Conservation (phyloP, 2,888 invertebrate genomes). For the Pandemis corylana region DNA sequence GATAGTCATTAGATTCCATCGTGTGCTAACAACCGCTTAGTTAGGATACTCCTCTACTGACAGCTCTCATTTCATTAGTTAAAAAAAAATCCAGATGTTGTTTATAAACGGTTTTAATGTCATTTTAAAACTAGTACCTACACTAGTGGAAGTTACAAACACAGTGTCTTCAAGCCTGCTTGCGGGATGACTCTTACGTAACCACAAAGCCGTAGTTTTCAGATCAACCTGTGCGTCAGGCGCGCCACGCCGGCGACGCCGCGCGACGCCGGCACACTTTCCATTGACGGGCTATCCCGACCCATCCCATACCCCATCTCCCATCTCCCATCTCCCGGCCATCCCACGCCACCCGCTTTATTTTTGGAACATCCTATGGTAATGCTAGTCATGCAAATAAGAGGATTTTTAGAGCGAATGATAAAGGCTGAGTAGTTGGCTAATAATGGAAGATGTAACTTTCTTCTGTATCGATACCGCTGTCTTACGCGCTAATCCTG, state of each 20-base stretch:
- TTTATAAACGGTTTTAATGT: too few relatives aligned
- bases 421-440: neutral
- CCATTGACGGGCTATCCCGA: constrained; percentile 74
- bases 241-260: constrained; percentile 70
- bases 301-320: constrained; percentile 53
- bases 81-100: too few relatives aligned
- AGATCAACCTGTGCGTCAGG: constrained; percentile 53
- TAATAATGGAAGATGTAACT: neutral
- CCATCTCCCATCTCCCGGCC: constrained; percentile 47
- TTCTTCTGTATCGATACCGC: neutral
- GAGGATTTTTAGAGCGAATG: neutral
- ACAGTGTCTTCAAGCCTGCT: too few relatives aligned
- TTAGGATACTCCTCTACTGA: too few relatives aligned
- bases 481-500: too few relatives aligned
- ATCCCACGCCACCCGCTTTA: constrained; percentile 48
- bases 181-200: constrained; percentile 2
- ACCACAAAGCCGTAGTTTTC: constrained; percentile 19
- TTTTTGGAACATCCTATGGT: constrained; percentile 47
- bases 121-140: too few relatives aligned
- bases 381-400: constrained; percentile 34
- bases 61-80: too few relatives aligned
- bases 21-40: too few relatives aligned
- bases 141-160: too few relatives aligned
- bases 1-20: too few relatives aligned
- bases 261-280: constrained; percentile 77